phyloP scores from a whole-genome alignment of 2,113 vertebrate species.

The Corythoichthys haematopterus region DNA sequence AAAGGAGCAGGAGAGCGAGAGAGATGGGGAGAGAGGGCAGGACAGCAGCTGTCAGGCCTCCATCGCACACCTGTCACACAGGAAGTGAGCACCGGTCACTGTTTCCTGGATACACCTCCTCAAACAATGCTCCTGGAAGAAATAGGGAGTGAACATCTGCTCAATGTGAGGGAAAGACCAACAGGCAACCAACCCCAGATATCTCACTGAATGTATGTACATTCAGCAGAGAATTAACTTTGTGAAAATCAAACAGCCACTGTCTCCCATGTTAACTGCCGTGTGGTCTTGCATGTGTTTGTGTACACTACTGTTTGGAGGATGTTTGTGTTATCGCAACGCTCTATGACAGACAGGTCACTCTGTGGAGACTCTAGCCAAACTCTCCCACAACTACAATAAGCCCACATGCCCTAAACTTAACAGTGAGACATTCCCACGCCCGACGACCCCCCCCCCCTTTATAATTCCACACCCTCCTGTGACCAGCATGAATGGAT shows the following conservation, averaged over 20 bases:
- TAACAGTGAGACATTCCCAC: constrained; percentile 65
- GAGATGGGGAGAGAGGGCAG: constrained; percentile 45
- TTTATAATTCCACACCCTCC: constrained; percentile 7
- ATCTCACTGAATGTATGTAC: constrained; percentile 32
- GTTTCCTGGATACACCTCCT: constrained; percentile 78
- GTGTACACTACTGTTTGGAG: constrained; percentile 29
- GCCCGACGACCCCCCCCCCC: constrained; percentile 34
- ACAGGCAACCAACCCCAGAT: constrained; percentile 10
- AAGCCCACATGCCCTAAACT: constrained; percentile 47
- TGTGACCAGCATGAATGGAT: constrained; percentile 55
- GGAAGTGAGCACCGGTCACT: constrained; percentile 69
- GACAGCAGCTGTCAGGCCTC: constrained; percentile 75
- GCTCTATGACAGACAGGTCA: constrained; percentile 63
- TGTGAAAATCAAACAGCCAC: constrained; percentile 14
- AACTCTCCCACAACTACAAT: constrained; percentile 66
- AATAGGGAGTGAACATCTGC: constrained; percentile 57
- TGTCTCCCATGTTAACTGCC: constrained; percentile 17
- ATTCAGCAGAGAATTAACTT: constrained; percentile 17
- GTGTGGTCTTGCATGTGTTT: constrained; percentile 4
- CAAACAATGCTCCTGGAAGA: constrained; percentile 64
- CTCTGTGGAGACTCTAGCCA: constrained; percentile 44
- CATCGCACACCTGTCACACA: constrained; percentile 76
- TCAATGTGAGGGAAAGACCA: constrained; percentile 17
- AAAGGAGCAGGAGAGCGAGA: constrained; percentile 48
- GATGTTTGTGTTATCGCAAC: constrained; percentile 66